Evolutionary conservation across 2,113 vertebrate genomes (phyloP).

Genomic region (Bos indicus): DNA sequence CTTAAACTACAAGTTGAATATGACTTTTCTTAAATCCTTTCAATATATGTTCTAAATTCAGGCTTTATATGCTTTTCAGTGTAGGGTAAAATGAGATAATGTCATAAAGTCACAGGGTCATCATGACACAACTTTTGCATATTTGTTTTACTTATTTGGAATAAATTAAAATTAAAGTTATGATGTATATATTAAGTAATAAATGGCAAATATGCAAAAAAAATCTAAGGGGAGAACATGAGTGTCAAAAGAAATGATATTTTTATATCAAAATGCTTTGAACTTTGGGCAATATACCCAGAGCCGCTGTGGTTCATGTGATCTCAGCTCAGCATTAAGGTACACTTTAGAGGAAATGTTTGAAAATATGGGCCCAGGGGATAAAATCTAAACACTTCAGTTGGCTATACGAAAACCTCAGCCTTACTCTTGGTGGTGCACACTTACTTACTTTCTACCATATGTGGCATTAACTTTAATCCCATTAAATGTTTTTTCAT

Average conservation of each 20-base stretch:
- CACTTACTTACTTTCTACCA: not conserved
- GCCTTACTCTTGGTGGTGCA: not conserved
- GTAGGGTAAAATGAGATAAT: not conserved
- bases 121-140: not conserved
- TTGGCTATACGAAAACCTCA: not conserved
- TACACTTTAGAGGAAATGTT: not conserved
- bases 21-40: not conserved
- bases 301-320: not conserved
- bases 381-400: not conserved
- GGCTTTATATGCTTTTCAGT: not conserved
- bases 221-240: not conserved
- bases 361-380: not conserved
- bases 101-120: not conserved
- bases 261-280: not conserved
- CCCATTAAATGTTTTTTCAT: not conserved
- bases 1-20: not conserved
- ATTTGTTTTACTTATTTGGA: not conserved
- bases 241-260: not conserved
- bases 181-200: not conserved
- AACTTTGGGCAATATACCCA: not conserved
- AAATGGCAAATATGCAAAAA: not conserved
- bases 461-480: not conserved
- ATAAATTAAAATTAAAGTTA: not conserved
- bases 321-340: not conserved
- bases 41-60: not conserved